Conservation (phyloP, 2,888 invertebrate species). For the Biston stratarius region DNA sequence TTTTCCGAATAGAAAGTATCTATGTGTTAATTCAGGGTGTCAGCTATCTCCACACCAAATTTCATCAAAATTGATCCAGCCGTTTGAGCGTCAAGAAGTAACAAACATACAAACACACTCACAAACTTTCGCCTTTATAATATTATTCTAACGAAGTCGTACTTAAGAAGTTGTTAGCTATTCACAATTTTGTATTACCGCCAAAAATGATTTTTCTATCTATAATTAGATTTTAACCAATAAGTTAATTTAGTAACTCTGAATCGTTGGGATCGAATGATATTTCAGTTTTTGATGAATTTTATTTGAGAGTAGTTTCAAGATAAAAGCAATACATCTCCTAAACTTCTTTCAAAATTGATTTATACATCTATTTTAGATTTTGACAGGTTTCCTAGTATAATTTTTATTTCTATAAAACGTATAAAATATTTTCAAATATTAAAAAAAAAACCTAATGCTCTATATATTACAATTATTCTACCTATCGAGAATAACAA, state of each 20-base stretch:
- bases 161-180: no score
- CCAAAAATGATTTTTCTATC: slow-evolving; percentile 1
- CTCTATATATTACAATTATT: slow-evolving; percentile 39
- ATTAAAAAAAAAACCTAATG: slow-evolving; percentile 24
- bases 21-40: no score
- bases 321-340: not conserved
- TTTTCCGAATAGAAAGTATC: no score
- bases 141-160: no score
- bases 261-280: slow-evolving; percentile 35
- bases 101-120: no score
- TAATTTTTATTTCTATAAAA: slow-evolving; percentile 40
- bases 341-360: slow-evolving; percentile 21
- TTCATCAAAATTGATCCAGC: no score
- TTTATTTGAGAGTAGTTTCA: not conserved
- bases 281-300: not conserved
- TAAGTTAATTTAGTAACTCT: slow-evolving; percentile 17
- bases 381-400: slow-evolving; percentile 32
- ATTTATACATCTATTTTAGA: slow-evolving; percentile 14
- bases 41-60: no score
- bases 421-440: slow-evolving; percentile 46
- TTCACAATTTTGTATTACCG: no score
- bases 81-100: no score
- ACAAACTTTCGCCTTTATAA: no score
- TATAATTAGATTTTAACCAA: slow-evolving; percentile 17
- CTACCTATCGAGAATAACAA: slow-evolving; percentile 12